phyloP scores from a whole-genome alignment of 2,888 invertebrate genomes.

The Sminthurinus aureus region DNA sequence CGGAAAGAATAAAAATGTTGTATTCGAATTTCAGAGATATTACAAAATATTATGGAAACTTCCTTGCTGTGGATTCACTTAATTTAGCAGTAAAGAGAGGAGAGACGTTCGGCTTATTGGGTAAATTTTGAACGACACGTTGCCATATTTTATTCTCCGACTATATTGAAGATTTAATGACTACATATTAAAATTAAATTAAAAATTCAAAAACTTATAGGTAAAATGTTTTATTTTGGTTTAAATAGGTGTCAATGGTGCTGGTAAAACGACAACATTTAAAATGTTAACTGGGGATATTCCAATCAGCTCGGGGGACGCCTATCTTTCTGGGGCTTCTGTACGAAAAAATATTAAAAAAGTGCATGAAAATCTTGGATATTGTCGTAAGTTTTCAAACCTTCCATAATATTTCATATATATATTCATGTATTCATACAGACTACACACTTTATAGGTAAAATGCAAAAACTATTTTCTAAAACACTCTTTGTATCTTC shows the following conservation, averaged over 20 bases:
- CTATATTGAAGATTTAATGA: slow-evolving; percentile 64
- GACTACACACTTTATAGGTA: too few species aligned
- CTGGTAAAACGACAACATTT: slow-evolving; percentile 77
- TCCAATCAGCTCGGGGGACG: slow-evolving; percentile 73
- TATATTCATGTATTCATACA: not conserved
- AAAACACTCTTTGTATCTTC: not conserved
- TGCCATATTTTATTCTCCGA: too few species aligned
- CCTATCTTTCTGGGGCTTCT: slow-evolving; percentile 70
- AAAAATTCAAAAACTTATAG: too few species aligned
- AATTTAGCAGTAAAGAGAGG: slow-evolving; percentile 74
- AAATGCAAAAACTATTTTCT: not conserved
- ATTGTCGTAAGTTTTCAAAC: slow-evolving; percentile 74
- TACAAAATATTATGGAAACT: slow-evolving; percentile 77
- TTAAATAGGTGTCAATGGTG: not conserved
- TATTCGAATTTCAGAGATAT: slow-evolving; percentile 64
- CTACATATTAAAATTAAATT: slow-evolving; percentile 74
- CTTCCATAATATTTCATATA: not conserved
- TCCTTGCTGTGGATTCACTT: slow-evolving; percentile 81
- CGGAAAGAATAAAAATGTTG: not conserved
- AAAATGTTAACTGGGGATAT: slow-evolving; percentile 90
- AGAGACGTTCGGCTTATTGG: slow-evolving; percentile 83
- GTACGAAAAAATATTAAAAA: slow-evolving; percentile 62
- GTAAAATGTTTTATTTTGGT: too few species aligned
- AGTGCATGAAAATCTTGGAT: slow-evolving; percentile 65
- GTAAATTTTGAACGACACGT: slow-evolving; percentile 77